Percentiles rank a stretch among this genome's conserved stretches.
Evolutionary conservation across 1,140 invertebrate genomes (phyloP).

Genomic region (Gryllus bimaculatus): DNA sequence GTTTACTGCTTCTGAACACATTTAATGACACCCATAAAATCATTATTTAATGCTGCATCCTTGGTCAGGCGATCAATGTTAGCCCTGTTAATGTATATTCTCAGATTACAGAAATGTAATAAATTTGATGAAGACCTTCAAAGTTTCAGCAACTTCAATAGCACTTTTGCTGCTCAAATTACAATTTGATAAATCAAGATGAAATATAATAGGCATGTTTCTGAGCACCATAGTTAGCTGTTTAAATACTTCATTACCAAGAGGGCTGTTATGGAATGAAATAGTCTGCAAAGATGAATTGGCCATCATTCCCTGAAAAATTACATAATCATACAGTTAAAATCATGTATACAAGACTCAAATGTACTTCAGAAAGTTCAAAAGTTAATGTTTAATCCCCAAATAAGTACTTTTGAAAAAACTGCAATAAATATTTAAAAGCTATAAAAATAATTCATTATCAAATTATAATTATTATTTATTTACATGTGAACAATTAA

Average conservation of each 20-base stretch:
- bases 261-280: constrained; percentile 46
- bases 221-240: constrained; percentile 48
- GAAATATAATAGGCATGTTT: constrained; percentile 46
- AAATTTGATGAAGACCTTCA: constrained; percentile 32
- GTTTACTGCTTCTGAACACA: too few species aligned
- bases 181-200: constrained; percentile 51
- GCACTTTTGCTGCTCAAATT: constrained; percentile 44
- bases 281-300: constrained; percentile 48
- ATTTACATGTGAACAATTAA: background rate
- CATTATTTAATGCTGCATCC: too few species aligned
- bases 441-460: too few species aligned
- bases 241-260: constrained; percentile 53
- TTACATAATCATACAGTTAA: background rate
- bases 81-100: too few species aligned
- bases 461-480: too few species aligned
- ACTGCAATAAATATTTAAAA: too few species aligned
- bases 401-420: too few species aligned
- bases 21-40: too few species aligned
- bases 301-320: constrained; percentile 35
- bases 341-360: background rate
- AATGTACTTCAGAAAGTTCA: too few species aligned
- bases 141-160: constrained; percentile 40
- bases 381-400: too few species aligned
- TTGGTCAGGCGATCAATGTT: too few species aligned
- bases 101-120: too few species aligned